Evolutionary conservation across 2,888 invertebrate genomes (phyloP).

Genomic region (Linnaemya tessellans): DNA sequence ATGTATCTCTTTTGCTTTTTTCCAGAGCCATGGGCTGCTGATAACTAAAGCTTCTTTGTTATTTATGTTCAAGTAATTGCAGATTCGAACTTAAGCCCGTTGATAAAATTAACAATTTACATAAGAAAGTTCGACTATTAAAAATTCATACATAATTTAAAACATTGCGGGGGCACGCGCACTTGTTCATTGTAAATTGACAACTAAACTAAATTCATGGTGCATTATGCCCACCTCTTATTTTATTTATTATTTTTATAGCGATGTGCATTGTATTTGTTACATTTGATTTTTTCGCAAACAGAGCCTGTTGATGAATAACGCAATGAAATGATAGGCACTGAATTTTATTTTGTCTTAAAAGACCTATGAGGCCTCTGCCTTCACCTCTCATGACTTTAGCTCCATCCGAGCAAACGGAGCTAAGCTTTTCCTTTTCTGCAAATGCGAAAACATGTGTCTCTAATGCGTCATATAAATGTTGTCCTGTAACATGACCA

Average conservation of each 20-base stretch:
- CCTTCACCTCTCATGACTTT: background rate
- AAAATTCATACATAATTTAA: too few species aligned
- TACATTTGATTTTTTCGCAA: background rate
- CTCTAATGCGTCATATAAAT: background rate
- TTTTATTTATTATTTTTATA: background rate
- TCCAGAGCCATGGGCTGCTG: too few species aligned
- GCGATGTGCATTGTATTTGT: background rate
- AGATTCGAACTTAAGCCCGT: too few species aligned
- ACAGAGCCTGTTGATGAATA: background rate
- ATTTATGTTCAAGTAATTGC: too few species aligned
- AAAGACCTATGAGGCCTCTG: background rate
- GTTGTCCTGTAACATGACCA: background rate
- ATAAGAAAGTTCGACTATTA: too few species aligned
- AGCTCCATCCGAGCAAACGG: too few species aligned
- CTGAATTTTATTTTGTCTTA: slow-evolving; percentile 2
- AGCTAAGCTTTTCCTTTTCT: slow-evolving; percentile 1
- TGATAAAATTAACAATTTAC: too few species aligned
- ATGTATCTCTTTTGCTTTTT: too few species aligned
- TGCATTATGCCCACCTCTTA: slow-evolving; percentile 2
- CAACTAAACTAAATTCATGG: too few species aligned
- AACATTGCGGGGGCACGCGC: too few species aligned
- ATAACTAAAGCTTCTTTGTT: too few species aligned
- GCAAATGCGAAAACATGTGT: background rate
- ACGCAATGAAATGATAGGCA: background rate
- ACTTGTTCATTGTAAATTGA: too few species aligned